Base-by-base conservation (phyloP, 2,797 vertebrate species). In the Gymnothorax javanicus region DNA sequence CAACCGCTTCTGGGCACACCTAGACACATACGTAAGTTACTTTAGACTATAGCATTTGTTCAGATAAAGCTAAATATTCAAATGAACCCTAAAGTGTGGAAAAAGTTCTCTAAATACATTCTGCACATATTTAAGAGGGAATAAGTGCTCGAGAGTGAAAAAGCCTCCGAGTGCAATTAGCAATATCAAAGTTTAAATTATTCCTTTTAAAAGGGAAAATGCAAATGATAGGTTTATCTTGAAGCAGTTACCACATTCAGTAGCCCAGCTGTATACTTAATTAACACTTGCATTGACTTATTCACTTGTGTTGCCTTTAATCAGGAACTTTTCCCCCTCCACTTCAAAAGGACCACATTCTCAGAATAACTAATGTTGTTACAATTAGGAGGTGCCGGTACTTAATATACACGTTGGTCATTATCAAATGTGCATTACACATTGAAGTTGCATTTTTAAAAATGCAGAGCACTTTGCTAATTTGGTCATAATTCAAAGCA, bases 121-220 rank as follows among this genome's bases (percentile, higher is more conserved):
- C 91, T 91, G 88, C 85, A 87, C 90, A 82, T 88, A 91, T 88
- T 90, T 88, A 87, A 91, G 86, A 88, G 89, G 11, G 20, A 86
- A 60, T 71, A 75, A 90, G 88, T 1, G 85, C 91, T 91, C 89
- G 88, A 92, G 91, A 90, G 88, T 56, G 85, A 88, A 85, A 86
- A 90, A 92, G 91, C 93, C 93, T 92, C 92, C 91, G 91, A 93
- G 93, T 90, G 91, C 92, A 92, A 94, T 94, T 93, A 93, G 82
- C 3, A 88, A 93, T 93, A 94, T 94, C 93, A 94, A 94, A 94
- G 93, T 91, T 94, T 87, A 91, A 94, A 94, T 94, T 90, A 94
- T 94, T 93, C 92, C 64, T 91, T 93, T 93, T 91, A 92, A 92
- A 82, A 91, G 89, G 84, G 89, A 89, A 93, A 94, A 93, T 93